A percentile compares a stretch with the other conserved stretches of the same genome.
Conservation (phyloP, 37 sponge, comb jelly and placozoan species). For the Petrosia ficiformis region DNA sequence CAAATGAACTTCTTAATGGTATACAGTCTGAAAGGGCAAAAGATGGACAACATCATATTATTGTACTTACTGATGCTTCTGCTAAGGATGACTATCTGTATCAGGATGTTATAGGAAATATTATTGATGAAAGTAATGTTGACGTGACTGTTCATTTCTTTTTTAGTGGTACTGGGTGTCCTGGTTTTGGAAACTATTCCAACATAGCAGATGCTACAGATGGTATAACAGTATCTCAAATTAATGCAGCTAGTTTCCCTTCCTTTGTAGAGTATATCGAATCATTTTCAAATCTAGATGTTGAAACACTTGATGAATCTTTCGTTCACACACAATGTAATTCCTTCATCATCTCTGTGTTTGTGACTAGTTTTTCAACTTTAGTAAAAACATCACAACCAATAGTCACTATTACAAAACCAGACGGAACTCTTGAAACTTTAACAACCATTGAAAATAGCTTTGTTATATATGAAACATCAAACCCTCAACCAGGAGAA, state of each 20-base stretch:
- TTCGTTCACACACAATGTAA: not conserved
- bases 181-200: not conserved
- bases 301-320: too few species aligned
- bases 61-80: slow-evolving; percentile 6
- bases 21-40: not conserved
- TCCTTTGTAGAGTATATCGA: not conserved
- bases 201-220: not conserved
- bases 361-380: not conserved
- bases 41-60: slow-evolving; percentile 2
- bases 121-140: not conserved
- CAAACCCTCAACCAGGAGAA: not conserved
- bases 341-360: not conserved
- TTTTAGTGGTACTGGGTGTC: not conserved
- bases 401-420: not conserved
- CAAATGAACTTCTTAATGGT: not conserved
- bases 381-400: not conserved
- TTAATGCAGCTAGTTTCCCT: not conserved
- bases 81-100: slow-evolving; percentile 5
- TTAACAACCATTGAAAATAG: not conserved
- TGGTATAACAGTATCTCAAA: not conserved
- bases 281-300: too few species aligned
- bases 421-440: not conserved
- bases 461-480: not conserved
- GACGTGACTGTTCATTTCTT: slow-evolving; percentile 8
- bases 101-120: not conserved